phyloP scores from a whole-genome alignment of 2,888 invertebrate genomes.

The Eupithecia pulchellata region DNA sequence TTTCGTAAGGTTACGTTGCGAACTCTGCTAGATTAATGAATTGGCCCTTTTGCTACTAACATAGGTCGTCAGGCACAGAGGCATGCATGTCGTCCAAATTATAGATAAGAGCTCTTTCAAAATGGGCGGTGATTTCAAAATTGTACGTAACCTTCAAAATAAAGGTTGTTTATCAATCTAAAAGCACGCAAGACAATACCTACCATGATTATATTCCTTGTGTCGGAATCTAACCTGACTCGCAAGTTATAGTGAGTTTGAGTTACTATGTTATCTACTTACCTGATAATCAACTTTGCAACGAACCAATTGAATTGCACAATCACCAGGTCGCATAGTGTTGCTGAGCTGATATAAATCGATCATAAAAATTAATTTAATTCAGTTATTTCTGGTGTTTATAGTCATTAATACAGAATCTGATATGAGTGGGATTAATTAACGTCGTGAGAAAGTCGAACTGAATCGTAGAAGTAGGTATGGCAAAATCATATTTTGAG shows the following conservation, averaged over 20 bases:
- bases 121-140: not conserved
- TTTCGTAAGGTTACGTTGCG: slow-evolving; percentile 35
- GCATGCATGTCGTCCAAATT: not conserved
- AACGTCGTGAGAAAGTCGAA: slow-evolving; percentile 37
- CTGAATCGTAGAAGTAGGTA: slow-evolving; percentile 1
- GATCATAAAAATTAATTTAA: slow-evolving; percentile 52
- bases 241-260: not conserved
- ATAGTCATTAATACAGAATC: slow-evolving; percentile 40
- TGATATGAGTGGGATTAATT: slow-evolving; percentile 39
- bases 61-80: not conserved
- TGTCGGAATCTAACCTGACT: not conserved
- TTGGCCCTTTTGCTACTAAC: slow-evolving; percentile 9
- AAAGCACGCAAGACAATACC: not conserved
- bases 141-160: not conserved
- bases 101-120: not conserved
- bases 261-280: not conserved
- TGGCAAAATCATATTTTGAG: slow-evolving; percentile 15
- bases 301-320: slow-evolving; percentile 61
- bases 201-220: not conserved
- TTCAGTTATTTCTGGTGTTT: slow-evolving; percentile 47
- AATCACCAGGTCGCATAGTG: slow-evolving; percentile 48
- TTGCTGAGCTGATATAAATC: slow-evolving; percentile 52
- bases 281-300: not conserved
- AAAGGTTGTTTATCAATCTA: not conserved
- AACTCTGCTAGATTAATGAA: slow-evolving; percentile 19